Evolutionary conservation across 2,888 invertebrate species (phyloP).

Genomic region (Macaria notata): DNA sequence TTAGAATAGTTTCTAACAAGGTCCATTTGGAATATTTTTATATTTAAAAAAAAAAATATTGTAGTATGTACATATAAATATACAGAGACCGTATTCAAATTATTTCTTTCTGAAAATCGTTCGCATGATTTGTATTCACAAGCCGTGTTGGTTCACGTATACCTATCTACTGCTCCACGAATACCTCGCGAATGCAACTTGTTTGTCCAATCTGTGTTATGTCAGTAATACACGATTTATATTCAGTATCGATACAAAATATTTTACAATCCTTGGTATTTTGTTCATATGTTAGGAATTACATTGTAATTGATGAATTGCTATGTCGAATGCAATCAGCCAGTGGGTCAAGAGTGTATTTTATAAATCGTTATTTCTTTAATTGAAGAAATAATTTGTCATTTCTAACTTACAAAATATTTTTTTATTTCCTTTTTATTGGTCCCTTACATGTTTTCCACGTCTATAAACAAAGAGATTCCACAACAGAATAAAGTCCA

Average conservation of each 20-base stretch:
- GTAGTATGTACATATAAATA: too few relatives aligned
- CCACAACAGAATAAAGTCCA: too few relatives aligned
- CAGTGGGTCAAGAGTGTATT: conserved; percentile 2
- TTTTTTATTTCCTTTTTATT: too few relatives aligned
- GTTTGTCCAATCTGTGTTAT: conserved; percentile 22
- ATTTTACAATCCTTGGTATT: conserved; percentile 25
- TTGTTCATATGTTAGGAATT: conserved; percentile 13
- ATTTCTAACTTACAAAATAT: too few relatives aligned
- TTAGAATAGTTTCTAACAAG: too few relatives aligned
- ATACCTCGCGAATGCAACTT: conserved; percentile 31
- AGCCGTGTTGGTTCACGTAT: conserved; percentile 32
- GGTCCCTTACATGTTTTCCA: too few relatives aligned
- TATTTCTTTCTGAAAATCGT: conserved; percentile 26
- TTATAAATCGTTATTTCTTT: too few relatives aligned
- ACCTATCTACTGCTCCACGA: conserved; percentile 37
- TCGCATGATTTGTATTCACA: conserved; percentile 36
- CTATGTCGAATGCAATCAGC: conserved; percentile 12
- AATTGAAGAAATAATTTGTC: too few relatives aligned
- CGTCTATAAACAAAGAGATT: too few relatives aligned
- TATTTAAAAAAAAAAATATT: too few relatives aligned
- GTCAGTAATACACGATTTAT: conserved; percentile 42
- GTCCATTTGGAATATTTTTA: too few relatives aligned
- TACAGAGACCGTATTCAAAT: conserved; percentile 1
- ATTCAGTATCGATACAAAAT: conserved; percentile 36
- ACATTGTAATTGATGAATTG: conserved; percentile 11